phyloP scores from a whole-genome alignment of 1,140 invertebrate genomes.

The Lasaia peninsularis region DNA sequence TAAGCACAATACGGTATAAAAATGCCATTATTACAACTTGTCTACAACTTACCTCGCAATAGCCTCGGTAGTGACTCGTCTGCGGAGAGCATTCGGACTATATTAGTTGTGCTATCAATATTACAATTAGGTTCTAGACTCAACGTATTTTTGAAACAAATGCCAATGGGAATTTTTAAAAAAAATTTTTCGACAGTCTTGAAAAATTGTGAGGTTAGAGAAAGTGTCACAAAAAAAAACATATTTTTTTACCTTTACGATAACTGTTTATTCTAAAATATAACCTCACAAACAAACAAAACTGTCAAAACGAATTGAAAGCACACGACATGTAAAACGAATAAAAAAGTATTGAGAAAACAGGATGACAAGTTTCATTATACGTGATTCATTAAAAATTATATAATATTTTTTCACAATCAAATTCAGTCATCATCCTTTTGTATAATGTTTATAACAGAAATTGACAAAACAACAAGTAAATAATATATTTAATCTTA shows the following conservation, averaged over 20 bases:
- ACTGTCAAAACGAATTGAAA: constrained; percentile 61
- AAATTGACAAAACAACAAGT: no score
- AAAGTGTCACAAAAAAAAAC: no score
- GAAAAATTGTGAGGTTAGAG: background rate
- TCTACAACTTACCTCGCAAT: background rate
- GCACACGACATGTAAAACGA: constrained; percentile 49
- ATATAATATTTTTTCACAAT: no score
- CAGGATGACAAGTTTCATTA: no score
- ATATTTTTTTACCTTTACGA: no score
- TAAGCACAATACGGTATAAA: no score
- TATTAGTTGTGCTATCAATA: constrained; percentile 24
- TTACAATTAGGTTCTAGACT: constrained; percentile 3
- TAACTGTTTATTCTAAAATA: no score
- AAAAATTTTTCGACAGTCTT: constrained; percentile 4
- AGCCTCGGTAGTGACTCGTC: background rate
- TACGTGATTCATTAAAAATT: no score
- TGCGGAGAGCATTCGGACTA: constrained; percentile 5
- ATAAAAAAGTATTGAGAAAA: background rate
- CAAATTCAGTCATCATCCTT: no score
- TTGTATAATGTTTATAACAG: no score
- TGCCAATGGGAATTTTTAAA: constrained; percentile 12
- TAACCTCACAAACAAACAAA: constrained; percentile 40
- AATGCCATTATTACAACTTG: background rate
- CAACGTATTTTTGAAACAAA: background rate
- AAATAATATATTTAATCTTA: no score